Conservation (phyloP, 2,797 vertebrate genomes). For the Pitangus sulphuratus region DNA sequence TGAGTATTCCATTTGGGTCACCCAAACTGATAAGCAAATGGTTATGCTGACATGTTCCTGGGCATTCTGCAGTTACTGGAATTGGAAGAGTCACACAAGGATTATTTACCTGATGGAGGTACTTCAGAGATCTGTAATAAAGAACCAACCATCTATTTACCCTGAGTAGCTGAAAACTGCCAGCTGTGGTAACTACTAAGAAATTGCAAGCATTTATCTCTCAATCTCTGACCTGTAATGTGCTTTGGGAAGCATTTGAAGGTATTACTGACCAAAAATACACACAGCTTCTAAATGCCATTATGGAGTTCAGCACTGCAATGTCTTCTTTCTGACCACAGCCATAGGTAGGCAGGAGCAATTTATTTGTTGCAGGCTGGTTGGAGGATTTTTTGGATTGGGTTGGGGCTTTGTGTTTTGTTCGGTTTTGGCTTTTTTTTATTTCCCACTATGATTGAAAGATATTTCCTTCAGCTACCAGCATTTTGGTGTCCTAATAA, state of each 20-base stretch:
- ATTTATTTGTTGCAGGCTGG: neutral
- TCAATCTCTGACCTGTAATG: neutral
- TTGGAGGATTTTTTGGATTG: neutral
- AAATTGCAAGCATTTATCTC: neutral
- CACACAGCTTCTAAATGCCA: rapidly evolving
- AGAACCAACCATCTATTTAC: neutral
- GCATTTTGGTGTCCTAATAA: neutral
- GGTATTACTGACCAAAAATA: neutral
- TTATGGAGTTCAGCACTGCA: neutral
- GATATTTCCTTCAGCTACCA: neutral
- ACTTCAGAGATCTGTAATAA: neutral
- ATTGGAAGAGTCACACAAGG: rapidly evolving
- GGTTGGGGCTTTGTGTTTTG: neutral
- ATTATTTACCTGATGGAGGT: neutral
- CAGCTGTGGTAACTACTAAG: neutral
- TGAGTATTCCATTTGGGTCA: neutral
- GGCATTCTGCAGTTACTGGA: neutral
- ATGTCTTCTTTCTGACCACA: neutral
- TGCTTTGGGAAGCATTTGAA: neutral
- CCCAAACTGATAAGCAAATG: neutral
- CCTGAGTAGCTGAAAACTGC: neutral
- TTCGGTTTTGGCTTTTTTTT: neutral
- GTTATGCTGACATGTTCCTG: neutral
- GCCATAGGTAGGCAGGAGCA: neutral
- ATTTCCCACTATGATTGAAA: neutral